A percentile compares a stretch with the other conserved stretches of the same genome.
Conservation (phyloP, 2,888 invertebrate species). For the Cephus rjabovi region DNA sequence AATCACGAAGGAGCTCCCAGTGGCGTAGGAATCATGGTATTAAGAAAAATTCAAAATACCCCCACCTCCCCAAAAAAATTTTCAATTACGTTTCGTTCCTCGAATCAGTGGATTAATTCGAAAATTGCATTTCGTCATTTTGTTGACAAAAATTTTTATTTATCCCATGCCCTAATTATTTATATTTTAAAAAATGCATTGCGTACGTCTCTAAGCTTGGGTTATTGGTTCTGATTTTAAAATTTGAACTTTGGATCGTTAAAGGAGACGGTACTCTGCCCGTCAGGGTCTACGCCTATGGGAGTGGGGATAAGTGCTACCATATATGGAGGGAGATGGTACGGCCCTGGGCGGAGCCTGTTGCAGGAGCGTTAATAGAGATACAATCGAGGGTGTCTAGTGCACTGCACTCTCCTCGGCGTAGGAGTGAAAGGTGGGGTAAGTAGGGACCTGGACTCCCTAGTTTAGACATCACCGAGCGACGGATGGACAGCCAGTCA, state of each 20-base stretch:
- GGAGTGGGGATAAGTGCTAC: slow-evolving; percentile 23
- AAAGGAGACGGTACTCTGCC: slow-evolving; percentile 31
- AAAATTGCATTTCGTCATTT: neutral
- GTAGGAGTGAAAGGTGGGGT: slow-evolving; percentile 59
- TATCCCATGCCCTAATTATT: neutral
- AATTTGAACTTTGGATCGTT: neutral
- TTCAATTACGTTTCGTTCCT: neutral
- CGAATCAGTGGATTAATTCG: neutral
- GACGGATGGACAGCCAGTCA: slow-evolving; percentile 67
- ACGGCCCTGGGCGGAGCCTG: slow-evolving; percentile 54
- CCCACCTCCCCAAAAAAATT: neutral
- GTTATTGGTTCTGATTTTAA: neutral
- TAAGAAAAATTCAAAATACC: neutral
- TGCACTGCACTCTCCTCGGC: slow-evolving; percentile 53
- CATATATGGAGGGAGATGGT: slow-evolving; percentile 25
- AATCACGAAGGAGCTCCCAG: neutral
- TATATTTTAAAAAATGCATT: neutral
- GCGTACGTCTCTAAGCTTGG: neutral
- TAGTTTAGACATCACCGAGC: slow-evolving; percentile 67
- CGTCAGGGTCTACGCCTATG: slow-evolving; percentile 8
- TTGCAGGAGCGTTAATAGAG: slow-evolving; percentile 62
- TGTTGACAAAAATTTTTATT: neutral
- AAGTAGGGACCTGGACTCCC: slow-evolving; percentile 63
- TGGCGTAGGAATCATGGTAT: neutral
- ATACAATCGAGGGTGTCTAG: slow-evolving; percentile 66